phyloP scores from a whole-genome alignment of 2,113 vertebrate genomes.

The Pan troglodytes region NHGRI_mPanTro3-v2.1_pri NC_072403.2:108675001-108675500 shows the following conservation, averaged over 20 bases:
- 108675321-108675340: neutral
- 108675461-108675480: no score
- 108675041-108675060: slow-evolving; percentile 18
- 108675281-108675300: neutral
- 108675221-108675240: neutral
- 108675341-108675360: neutral
- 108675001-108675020: neutral
- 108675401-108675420: neutral
- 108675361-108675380: neutral
- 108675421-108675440: neutral
- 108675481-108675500: neutral
- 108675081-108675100: neutral
- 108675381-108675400: neutral
- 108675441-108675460: no score
- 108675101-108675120: neutral
- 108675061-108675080: neutral
- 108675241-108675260: neutral
- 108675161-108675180: neutral
- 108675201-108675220: neutral
- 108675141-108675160: neutral
- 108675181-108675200: neutral
- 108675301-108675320: slow-evolving; percentile 11
- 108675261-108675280: neutral
- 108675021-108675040: neutral
- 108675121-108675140: neutral